phyloP scores from a whole-genome alignment of 2,797 vertebrate species.

The Ctenochaetus hawaiiensis region DNA sequence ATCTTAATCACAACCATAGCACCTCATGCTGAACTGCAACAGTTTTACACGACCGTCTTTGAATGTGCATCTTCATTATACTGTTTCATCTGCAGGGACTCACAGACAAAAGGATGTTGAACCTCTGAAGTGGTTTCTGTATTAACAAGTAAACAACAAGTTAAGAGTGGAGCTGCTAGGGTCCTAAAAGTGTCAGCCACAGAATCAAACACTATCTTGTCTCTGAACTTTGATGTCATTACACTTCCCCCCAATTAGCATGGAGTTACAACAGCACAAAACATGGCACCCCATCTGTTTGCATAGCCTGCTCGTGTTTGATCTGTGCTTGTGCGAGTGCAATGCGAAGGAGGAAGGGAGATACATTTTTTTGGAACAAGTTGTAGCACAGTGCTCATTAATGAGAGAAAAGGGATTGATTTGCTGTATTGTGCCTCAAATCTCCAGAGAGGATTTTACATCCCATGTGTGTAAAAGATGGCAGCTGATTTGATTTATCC shows the following conservation, averaged over 20 bases:
- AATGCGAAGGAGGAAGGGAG: slow-evolving; percentile 9
- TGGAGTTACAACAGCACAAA: slow-evolving; percentile 39
- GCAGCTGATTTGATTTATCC: slow-evolving; percentile 47
- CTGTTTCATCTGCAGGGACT: slow-evolving; percentile 26
- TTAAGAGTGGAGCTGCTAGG: slow-evolving; percentile 19
- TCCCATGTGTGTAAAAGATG: slow-evolving; percentile 23
- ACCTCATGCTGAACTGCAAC: slow-evolving; percentile 1
- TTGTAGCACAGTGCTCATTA: slow-evolving; percentile 40
- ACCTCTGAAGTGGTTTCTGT: slow-evolving; percentile 37
- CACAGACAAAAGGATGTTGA: slow-evolving; percentile 5
- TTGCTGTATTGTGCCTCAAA: slow-evolving; percentile 39
- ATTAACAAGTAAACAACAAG: slow-evolving; percentile 44
- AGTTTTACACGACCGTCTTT: slow-evolving; percentile 22
- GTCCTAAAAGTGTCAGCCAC: slow-evolving; percentile 34
- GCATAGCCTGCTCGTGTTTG: slow-evolving; percentile 50
- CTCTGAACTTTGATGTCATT: slow-evolving; percentile 57
- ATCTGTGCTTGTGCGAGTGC: slow-evolving; percentile 39
- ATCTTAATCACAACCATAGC: slow-evolving; percentile 4
- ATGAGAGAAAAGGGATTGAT: slow-evolving; percentile 32
- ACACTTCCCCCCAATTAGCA: slow-evolving; percentile 57
- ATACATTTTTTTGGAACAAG: slow-evolving; percentile 36
- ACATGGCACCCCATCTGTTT: slow-evolving; percentile 57
- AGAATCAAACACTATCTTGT: slow-evolving; percentile 51
- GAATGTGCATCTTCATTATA: slow-evolving; percentile 28
- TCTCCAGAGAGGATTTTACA: slow-evolving; percentile 30